Evolutionary conservation across 2,888 invertebrate species (phyloP).

Genomic region (Stegophylla sp.): DNA sequence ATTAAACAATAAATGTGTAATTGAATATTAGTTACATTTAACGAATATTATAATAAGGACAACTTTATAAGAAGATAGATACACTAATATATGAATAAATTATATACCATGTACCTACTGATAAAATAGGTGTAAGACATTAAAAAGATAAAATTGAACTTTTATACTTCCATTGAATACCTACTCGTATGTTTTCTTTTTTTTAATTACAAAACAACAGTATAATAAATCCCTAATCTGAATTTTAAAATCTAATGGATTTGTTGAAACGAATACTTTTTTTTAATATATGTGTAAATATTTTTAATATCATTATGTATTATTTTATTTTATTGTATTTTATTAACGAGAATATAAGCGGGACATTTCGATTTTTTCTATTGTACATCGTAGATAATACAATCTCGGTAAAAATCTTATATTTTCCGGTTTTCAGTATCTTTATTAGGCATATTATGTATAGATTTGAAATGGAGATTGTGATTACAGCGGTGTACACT

Average conservation of each 20-base stretch:
- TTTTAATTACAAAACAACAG: no score
- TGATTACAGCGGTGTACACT: neutral
- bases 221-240: no score
- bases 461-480: neutral
- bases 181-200: no score
- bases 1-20: neutral
- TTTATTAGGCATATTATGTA: neutral
- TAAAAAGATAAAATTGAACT: neutral
- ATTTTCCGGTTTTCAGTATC: neutral
- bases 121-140: neutral
- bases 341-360: neutral
- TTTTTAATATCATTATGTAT: neutral
- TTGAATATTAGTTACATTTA: neutral
- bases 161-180: no score
- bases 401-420: neutral
- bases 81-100: neutral
- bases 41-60: neutral
- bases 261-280: neutral
- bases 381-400: no score
- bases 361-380: neutral
- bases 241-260: no score
- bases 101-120: neutral
- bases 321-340: neutral
- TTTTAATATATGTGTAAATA: neutral
- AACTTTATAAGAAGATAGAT: neutral